Evolutionary conservation across 2,113 vertebrate genomes (phyloP).

Genomic region (Cyprinodon brontotheroides): DNA sequence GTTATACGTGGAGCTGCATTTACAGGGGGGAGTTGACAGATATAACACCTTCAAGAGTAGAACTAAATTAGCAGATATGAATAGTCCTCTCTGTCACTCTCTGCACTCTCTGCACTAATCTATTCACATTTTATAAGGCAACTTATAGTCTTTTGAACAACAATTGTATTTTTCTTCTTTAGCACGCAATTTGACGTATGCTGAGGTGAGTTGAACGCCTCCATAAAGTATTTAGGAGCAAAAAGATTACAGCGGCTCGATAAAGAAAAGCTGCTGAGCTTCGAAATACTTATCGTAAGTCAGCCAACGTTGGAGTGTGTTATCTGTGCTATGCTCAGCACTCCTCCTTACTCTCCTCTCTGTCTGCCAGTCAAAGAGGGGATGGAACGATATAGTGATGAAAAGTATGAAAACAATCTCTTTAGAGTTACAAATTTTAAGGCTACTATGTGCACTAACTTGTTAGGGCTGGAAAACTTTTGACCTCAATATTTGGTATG

Average conservation of each 20-base stretch:
- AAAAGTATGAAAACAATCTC: slow-evolving; percentile 32
- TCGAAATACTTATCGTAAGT: slow-evolving; percentile 75
- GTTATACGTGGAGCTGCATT: slow-evolving; percentile 12
- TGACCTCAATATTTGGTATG: neutral
- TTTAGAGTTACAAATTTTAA: slow-evolving; percentile 20
- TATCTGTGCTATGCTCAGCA: slow-evolving; percentile 74
- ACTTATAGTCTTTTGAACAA: slow-evolving; percentile 44
- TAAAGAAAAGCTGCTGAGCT: slow-evolving; percentile 69
- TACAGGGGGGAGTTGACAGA: neutral
- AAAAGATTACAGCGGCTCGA: slow-evolving; percentile 68
- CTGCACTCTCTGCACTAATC: slow-evolving; percentile 18
- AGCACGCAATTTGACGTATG: slow-evolving; percentile 48
- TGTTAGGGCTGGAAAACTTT: slow-evolving; percentile 4
- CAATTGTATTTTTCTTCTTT: slow-evolving; percentile 39
- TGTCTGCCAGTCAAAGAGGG: slow-evolving; percentile 49
- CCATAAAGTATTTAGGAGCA: slow-evolving; percentile 57
- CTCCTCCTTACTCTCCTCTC: slow-evolving; percentile 32
- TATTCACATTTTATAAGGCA: slow-evolving; percentile 47
- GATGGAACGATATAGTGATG: slow-evolving; percentile 36
- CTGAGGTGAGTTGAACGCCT: slow-evolving; percentile 47
- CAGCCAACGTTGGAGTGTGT: slow-evolving; percentile 63
- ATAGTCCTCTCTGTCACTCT: slow-evolving; percentile 39
- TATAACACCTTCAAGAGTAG: slow-evolving; percentile 13
- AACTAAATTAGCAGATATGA: slow-evolving; percentile 9
- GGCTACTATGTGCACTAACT: slow-evolving; percentile 23